Evolutionary conservation across 2,113 vertebrate species (phyloP), one percentile per base, ranked within the genome.

Genomic region (Carollia perspicillata): DNA sequence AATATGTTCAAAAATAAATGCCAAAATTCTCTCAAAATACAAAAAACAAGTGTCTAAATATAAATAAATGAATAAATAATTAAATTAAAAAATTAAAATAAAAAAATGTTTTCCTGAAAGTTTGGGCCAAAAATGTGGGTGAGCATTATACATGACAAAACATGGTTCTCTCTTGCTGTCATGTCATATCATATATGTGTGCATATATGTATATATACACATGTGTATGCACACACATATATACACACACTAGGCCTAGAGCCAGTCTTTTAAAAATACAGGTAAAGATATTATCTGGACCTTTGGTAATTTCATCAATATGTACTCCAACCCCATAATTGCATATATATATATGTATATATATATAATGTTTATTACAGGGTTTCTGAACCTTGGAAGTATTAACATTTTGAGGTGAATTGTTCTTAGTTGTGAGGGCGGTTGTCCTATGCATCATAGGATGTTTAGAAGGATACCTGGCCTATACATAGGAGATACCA

Each of bases 141-240:
- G 55, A 23, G 22, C 22, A 23, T 58, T 58, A 58, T 23, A 58
- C 55, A 23, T 58, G 22, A 18, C 22, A 58, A 58, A 58, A 58
- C 23, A 55, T 22, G 53, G 53, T 55, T 53, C 17, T 22, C 53
- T 55, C 53, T 55, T n/a, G n/a, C 53, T 22, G 17, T 55, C 53
- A 42, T 42, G 8, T 42, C 42, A 42, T 55, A 16, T 55, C 51
- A 22, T 22, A 55, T 55, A 7, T 55, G 5, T 20, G 18, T 17
- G 18, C 4, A 51, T 3, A 20, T 5, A 53, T 75, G 6, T 47
- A 28, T 63, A 1, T 40, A 22, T 68, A 18, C 4, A 5, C 8
- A 26, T 26, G 23, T 1, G 9, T 49, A 22, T 69, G 1, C 35
- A 13, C 63, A 14, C 4, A 3, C 6, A 2, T 26, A 10, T 3